Percentiles rank a stretch among this genome's conserved stretches.
Evolutionary conservation across 2,888 invertebrate genomes (phyloP).

Genomic region (Tryphoninae sp.): DNA sequence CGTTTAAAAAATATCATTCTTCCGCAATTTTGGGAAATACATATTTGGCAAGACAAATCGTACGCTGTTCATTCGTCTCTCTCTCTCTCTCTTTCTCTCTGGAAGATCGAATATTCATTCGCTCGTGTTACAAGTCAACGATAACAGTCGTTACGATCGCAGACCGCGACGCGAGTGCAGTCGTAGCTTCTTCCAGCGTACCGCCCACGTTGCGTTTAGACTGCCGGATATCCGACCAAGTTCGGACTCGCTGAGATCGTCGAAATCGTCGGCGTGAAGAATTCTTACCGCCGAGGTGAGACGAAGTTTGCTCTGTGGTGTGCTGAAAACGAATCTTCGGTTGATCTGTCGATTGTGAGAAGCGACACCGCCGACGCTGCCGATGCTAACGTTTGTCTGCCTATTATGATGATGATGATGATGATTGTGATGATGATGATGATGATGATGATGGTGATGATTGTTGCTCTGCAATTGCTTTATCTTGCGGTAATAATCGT

Average conservation of each 20-base stretch:
- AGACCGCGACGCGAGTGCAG: no score
- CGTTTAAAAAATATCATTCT: conserved; percentile 73
- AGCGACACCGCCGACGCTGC: conserved; percentile 45
- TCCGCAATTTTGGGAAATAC: conserved; percentile 23
- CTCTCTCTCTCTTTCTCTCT: no score
- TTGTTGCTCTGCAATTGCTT: conserved; percentile 69
- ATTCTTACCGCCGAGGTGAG: conserved; percentile 74
- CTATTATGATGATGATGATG: conserved; percentile 56
- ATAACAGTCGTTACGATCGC: no score
- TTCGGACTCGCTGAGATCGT: conserved; percentile 62
- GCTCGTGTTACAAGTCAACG: no score
- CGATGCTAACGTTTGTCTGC: conserved; percentile 47
- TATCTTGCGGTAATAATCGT: conserved; percentile 71
- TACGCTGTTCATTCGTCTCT: background rate
- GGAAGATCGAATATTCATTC: no score
- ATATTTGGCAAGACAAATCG: background rate
- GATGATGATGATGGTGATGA: conserved; percentile 62
- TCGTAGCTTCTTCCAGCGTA: conserved; percentile 74
- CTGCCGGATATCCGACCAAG: conserved; percentile 68
- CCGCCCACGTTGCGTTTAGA: conserved; percentile 71
- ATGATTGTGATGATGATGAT: conserved; percentile 64
- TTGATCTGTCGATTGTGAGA: conserved; percentile 66
- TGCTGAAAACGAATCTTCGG: conserved; percentile 74
- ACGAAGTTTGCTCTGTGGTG: conserved; percentile 73
- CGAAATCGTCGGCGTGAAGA: conserved; percentile 69